phyloP scores from a whole-genome alignment of 2,888 invertebrate genomes.

The Epicampocera succincta region DNA sequence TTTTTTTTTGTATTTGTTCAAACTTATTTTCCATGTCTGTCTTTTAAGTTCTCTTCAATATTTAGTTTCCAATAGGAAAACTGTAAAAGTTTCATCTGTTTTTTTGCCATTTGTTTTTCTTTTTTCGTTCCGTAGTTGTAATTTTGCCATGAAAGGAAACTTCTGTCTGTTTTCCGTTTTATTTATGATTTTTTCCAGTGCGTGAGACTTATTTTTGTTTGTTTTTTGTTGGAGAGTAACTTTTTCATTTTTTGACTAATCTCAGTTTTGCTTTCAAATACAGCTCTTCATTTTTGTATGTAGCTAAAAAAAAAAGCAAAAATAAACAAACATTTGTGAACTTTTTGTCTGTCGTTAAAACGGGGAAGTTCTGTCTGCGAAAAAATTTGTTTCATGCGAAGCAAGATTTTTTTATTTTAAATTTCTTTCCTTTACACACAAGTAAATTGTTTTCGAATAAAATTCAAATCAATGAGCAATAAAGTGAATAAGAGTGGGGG shows the following conservation, averaged over 20 bases:
- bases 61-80: constrained; percentile 33
- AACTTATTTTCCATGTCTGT: constrained; percentile 6
- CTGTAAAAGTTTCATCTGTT: constrained; percentile 63
- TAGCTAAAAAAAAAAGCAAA: background rate
- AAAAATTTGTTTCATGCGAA: too few species aligned
- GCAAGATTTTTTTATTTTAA: too few species aligned
- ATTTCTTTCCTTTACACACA: too few species aligned
- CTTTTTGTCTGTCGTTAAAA: too few species aligned
- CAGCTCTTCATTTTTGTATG: constrained; percentile 4
- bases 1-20: constrained; percentile 8
- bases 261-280: constrained; percentile 48
- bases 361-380: too few species aligned
- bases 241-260: constrained; percentile 60
- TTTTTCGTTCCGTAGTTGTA: constrained; percentile 18
- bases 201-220: constrained; percentile 25
- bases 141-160: constrained; percentile 50
- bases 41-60: constrained; percentile 23
- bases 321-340: constrained; percentile 12
- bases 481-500: too few species aligned
- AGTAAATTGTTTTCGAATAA: too few species aligned
- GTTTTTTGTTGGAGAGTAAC: constrained; percentile 30
- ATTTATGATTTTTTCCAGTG: constrained; percentile 28
- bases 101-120: constrained; percentile 25
- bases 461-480: too few species aligned
- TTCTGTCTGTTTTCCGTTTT: constrained; percentile 61